Evolutionary conservation across 2,113 vertebrate genomes (phyloP).

Genomic region (Scolopax mira): DNA sequence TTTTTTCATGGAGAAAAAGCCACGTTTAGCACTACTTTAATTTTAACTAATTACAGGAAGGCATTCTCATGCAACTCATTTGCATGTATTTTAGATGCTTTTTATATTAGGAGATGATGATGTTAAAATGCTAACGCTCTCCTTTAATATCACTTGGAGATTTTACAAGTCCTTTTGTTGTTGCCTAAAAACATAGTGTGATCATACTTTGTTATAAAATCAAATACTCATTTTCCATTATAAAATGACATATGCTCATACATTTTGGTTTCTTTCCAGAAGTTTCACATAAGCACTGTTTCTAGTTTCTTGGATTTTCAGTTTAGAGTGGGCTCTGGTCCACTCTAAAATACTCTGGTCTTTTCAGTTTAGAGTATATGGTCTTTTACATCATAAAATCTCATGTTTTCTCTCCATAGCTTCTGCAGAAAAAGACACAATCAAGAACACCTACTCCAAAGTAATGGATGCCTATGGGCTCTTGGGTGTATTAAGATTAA

Average conservation of each 20-base stretch:
- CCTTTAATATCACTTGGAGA: background rate
- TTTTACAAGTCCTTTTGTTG: background rate
- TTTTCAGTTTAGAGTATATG: background rate
- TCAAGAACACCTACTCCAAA: constrained; percentile 89
- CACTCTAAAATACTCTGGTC: too few species aligned
- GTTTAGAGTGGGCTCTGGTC: background rate
- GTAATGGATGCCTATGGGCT: constrained; percentile 96
- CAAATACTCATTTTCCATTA: background rate
- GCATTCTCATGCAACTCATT: background rate
- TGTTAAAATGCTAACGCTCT: background rate
- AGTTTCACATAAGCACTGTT: accelerated
- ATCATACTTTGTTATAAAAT: background rate
- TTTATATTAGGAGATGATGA: background rate
- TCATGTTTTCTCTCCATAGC: constrained; percentile 55
- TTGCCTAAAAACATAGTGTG: background rate
- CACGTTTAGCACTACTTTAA: background rate
- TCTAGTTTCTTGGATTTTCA: background rate
- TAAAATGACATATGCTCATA: background rate
- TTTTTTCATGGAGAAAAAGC: background rate
- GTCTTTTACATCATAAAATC: background rate
- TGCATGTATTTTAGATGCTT: background rate
- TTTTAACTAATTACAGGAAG: background rate
- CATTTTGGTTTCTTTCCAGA: background rate
- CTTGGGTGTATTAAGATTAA: constrained; percentile 91
- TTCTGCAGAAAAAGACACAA: constrained; percentile 93